Percentiles rank a stretch among this genome's conserved stretches.
phyloP scores from a whole-genome alignment of 35 echinoderm and acorn worm species.

The Amphiura filiformis region DNA sequence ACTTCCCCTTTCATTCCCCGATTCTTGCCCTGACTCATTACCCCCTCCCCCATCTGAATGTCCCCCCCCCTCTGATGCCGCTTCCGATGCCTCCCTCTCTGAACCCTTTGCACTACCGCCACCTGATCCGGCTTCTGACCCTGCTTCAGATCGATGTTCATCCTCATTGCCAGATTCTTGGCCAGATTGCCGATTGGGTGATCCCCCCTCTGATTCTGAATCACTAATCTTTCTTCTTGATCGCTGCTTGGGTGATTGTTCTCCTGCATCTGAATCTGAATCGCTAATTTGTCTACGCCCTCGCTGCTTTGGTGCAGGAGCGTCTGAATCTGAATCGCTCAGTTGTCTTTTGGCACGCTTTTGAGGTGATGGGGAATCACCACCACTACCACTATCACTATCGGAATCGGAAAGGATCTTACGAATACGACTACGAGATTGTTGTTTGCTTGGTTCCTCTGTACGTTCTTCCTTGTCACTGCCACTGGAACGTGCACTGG shows the following conservation, averaged over 20 bases:
- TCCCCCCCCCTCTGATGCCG: constrained; percentile 29
- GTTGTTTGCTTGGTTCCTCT: constrained; percentile 10
- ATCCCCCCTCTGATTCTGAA: constrained; percentile 21
- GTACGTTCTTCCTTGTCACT: constrained; percentile 34
- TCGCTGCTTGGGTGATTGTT: neutral
- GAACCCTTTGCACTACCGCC: neutral
- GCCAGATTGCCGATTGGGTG: constrained; percentile 9
- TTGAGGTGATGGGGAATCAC: neutral
- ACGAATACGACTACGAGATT: constrained; percentile 18
- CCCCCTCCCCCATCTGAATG: neutral
- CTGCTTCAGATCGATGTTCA: neutral
- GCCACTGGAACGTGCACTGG: constrained; percentile 20
- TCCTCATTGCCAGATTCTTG: constrained; percentile 23
- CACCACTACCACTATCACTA: neutral
- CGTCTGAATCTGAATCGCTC: neutral
- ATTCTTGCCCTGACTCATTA: neutral
- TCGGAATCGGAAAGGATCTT: constrained; percentile 53
- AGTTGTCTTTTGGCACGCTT: neutral
- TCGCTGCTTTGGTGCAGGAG: neutral
- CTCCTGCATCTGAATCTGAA: neutral
- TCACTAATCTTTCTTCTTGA: constrained; percentile 13
- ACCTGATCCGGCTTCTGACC: constrained; percentile 18
- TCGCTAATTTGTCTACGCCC: neutral
- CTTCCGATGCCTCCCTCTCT: constrained; percentile 30
- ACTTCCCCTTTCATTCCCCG: constrained; percentile 13